Evolutionary conservation across 2,888 invertebrate species (phyloP).

Genomic region (Ischnus inquisitorius): DNA sequence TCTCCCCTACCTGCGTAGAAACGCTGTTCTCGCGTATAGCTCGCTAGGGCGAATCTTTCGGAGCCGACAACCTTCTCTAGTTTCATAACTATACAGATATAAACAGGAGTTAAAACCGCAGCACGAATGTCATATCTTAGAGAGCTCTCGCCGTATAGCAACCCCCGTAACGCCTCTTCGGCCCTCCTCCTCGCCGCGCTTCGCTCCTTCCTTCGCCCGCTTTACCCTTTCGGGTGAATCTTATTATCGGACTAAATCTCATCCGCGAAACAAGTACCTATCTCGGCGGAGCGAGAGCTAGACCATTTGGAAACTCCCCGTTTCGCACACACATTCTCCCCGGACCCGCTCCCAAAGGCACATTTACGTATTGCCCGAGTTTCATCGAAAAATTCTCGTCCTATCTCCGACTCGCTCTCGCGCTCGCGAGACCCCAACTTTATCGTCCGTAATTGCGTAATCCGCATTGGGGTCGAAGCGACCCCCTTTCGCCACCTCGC

Average conservation of each 20-base stretch:
- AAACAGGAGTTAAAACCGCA: slow-evolving; percentile 85
- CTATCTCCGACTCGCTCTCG: slow-evolving; percentile 38
- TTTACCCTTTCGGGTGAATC: slow-evolving; percentile 77
- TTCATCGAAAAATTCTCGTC: slow-evolving; percentile 55
- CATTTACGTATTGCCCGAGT: slow-evolving; percentile 70
- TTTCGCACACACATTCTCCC: slow-evolving; percentile 28
- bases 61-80: slow-evolving; percentile 77
- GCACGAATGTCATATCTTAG: slow-evolving; percentile 84
- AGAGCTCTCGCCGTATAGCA: slow-evolving; percentile 67
- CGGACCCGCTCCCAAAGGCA: slow-evolving; percentile 46
- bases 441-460: slow-evolving; percentile 19
- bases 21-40: no score
- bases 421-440: neutral
- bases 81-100: slow-evolving; percentile 83
- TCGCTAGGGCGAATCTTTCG: slow-evolving; percentile 73
- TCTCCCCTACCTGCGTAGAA: no score
- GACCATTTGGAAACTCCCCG: slow-evolving; percentile 46
- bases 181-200: slow-evolving; percentile 36
- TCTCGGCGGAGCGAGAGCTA: slow-evolving; percentile 48
- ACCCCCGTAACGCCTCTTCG: slow-evolving; percentile 52
- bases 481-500: slow-evolving; percentile 9
- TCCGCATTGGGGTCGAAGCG: slow-evolving; percentile 16
- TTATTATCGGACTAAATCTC: slow-evolving; percentile 84
- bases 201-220: slow-evolving; percentile 52
- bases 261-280: slow-evolving; percentile 80